phyloP scores from a whole-genome alignment of 2,797 vertebrate genomes.

The Enteromius anoplus region DNA sequence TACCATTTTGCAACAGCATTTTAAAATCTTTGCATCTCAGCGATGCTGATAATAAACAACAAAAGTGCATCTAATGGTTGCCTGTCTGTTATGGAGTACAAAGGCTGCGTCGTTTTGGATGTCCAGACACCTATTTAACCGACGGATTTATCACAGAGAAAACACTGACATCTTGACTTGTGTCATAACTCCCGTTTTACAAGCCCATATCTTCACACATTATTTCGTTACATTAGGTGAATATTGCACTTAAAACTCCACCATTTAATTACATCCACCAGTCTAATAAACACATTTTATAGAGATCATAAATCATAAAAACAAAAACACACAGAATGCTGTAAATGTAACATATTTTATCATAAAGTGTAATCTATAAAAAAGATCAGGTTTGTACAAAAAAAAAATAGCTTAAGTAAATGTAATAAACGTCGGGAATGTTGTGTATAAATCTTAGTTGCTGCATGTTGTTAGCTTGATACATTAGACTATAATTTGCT shows the following conservation, averaged over 20 bases:
- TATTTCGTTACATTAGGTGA: conserved; percentile 93
- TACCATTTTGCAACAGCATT: conserved; percentile 13
- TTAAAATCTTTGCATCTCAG: conserved; percentile 50
- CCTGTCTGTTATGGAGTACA: conserved; percentile 80
- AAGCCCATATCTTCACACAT: conserved; percentile 89
- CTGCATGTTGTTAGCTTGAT: conserved; percentile 99
- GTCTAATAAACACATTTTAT: conserved; percentile 98
- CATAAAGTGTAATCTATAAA: conserved; percentile 95
- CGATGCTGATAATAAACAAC: conserved; percentile 76
- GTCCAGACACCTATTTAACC: conserved; percentile 83
- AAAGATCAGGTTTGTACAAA: conserved; percentile 88
- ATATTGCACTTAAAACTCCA: conserved; percentile 95
- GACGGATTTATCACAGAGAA: conserved; percentile 92
- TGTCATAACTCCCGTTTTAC: conserved; percentile 90
- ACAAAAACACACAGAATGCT: conserved; percentile 94
- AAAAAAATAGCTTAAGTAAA: conserved; percentile 92
- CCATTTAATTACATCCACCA: conserved; percentile 98
- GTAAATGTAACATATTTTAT: conserved; percentile 97
- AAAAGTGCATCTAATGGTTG: conserved; percentile 77
- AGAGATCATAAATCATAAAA: conserved; percentile 89
- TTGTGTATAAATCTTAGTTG: conserved; percentile 91
- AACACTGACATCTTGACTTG: conserved; percentile 93
- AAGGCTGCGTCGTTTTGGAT: conserved; percentile 81
- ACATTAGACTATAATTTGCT: conserved; percentile 98
- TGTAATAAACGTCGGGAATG: conserved; percentile 95